phyloP scores from a whole-genome alignment of 2,797 vertebrate genomes.

The Lagorchestes hirsutus region DNA sequence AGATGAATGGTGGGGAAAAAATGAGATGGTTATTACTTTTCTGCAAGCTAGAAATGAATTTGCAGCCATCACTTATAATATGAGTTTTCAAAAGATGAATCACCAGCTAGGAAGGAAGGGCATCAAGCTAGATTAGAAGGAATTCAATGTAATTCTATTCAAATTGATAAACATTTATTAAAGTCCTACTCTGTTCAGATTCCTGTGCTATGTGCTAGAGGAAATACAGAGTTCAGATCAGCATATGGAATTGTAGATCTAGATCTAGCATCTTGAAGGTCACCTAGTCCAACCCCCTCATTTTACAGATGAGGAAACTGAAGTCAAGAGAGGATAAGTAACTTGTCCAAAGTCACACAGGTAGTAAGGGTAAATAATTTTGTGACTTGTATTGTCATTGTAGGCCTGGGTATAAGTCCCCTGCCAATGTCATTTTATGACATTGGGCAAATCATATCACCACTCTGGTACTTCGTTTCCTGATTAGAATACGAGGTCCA shows the following conservation, averaged over 20 bases:
- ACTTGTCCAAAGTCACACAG: not conserved
- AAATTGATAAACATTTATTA: not conserved
- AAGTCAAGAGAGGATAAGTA: not conserved
- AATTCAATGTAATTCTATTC: not conserved
- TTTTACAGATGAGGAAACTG: not conserved
- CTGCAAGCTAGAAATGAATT: conserved; percentile 13
- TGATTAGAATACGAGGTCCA: not conserved
- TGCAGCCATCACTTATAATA: not conserved
- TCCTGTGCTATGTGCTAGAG: not conserved
- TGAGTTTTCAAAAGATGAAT: conserved; percentile 12
- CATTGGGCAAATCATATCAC: not conserved
- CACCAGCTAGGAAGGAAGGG: not conserved
- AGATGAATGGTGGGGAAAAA: not conserved
- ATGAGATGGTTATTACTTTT: not conserved
- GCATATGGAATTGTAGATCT: not conserved
- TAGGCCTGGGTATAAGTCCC: not conserved
- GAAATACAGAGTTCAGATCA: not conserved
- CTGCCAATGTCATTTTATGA: not conserved
- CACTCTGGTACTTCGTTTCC: not conserved
- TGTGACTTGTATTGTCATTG: not conserved
- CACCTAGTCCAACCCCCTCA: not conserved
- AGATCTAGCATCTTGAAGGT: not conserved
- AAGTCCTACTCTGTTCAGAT: not conserved
- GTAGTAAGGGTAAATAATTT: not conserved
- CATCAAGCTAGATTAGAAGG: not conserved